A percentile compares a stretch with the other conserved stretches of the same genome.
Conservation (phyloP, 2,113 vertebrate genomes). For the Mus pahari region DNA sequence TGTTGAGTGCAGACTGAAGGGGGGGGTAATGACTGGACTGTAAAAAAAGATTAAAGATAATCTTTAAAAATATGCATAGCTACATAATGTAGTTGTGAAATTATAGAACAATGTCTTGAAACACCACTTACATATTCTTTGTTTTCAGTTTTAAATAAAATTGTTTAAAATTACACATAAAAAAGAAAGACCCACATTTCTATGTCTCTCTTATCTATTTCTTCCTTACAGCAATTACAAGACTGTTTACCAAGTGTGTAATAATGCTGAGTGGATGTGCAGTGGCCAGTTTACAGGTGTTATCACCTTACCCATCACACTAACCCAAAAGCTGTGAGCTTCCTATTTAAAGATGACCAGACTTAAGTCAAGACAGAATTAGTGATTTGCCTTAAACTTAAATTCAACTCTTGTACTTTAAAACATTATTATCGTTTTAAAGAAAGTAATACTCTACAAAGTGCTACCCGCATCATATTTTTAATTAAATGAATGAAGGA, state of each 20-base stretch:
- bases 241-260: background rate
- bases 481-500: background rate
- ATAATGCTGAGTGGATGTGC: background rate
- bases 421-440: background rate
- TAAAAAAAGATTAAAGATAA: too few species aligned
- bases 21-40: too few species aligned
- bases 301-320: background rate
- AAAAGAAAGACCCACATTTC: background rate
- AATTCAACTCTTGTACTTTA: background rate
- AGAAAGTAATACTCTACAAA: background rate
- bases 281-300: background rate
- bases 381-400: background rate
- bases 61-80: constrained; percentile 10
- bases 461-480: background rate
- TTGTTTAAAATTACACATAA: constrained; percentile 36
- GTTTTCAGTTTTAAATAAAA: constrained; percentile 51
- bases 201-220: background rate
- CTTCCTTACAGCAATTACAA: background rate
- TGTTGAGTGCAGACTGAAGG: too few species aligned
- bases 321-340: background rate
- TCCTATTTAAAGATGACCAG: background rate
- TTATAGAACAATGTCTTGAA: constrained; percentile 30
- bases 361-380: background rate
- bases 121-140: background rate
- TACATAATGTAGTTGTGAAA: constrained; percentile 24